Evolutionary conservation across 2,797 vertebrate species (phyloP).

Genomic region (Echeneis naucrates): DNA sequence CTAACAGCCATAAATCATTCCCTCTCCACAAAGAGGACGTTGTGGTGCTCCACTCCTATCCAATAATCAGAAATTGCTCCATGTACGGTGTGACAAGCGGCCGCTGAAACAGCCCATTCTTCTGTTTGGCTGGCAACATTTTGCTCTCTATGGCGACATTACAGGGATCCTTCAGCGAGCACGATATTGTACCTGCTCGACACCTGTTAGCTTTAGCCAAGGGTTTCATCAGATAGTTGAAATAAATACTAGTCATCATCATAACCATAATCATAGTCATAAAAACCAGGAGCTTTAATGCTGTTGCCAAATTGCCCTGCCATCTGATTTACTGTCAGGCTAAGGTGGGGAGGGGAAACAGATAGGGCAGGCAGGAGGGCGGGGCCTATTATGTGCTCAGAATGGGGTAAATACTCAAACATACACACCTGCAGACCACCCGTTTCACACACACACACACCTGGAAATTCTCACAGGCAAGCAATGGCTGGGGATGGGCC

Average conservation of each 20-base stretch:
- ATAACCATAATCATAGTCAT: slow-evolving; percentile 85
- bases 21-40: slow-evolving; percentile 77
- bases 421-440: slow-evolving; percentile 77
- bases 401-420: slow-evolving; percentile 69
- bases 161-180: slow-evolving; percentile 84
- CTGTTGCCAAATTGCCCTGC: slow-evolving; percentile 80
- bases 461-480: slow-evolving; percentile 67
- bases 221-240: slow-evolving; percentile 85
- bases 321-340: slow-evolving; percentile 83
- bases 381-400: slow-evolving; percentile 54
- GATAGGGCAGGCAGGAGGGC: slow-evolving; percentile 60
- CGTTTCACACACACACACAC: slow-evolving; percentile 66
- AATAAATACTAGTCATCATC: slow-evolving; percentile 86
- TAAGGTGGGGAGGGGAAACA: slow-evolving; percentile 45
- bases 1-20: slow-evolving; percentile 81
- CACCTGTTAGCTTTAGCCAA: slow-evolving; percentile 84
- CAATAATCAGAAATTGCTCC: slow-evolving; percentile 83
- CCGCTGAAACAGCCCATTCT: slow-evolving; percentile 80
- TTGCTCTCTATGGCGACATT: slow-evolving; percentile 71
- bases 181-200: slow-evolving; percentile 82
- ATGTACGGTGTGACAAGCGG: slow-evolving; percentile 64
- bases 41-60: slow-evolving; percentile 75
- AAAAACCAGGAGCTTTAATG: slow-evolving; percentile 81
- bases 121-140: slow-evolving; percentile 68
- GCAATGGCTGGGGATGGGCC: slow-evolving; percentile 60